Base-by-base conservation (phyloP, 2,888 invertebrate species). In the Amphipyra berbera region DNA sequence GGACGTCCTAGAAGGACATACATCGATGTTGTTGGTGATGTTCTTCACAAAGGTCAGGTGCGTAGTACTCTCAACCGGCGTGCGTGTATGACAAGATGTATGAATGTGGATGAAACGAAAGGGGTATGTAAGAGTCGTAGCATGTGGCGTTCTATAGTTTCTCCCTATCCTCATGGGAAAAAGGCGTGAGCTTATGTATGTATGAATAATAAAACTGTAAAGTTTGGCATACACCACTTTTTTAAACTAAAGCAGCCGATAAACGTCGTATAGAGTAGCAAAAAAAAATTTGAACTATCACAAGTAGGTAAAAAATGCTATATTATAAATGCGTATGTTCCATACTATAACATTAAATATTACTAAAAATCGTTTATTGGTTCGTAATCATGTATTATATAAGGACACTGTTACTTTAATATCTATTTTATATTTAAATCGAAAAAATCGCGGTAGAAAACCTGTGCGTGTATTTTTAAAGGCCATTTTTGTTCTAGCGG, bases 241-340 rank as follows among this genome's bases (percentile, higher is more conserved):
- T 40, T 40, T 21, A 42, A 42, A 15, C 44, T 30, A 52, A 53
- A 30, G 3, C 7, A 35, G 49, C 46, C 65, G 13, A 50, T 49
- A 68, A 15, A 63, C 8, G 50, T 70, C 70, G 61, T 61, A 72
- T 65, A 67, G 14, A 68, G 78, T 66, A 74, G 68, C 82, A 81
- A 82, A 82, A 83, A n/a, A 1, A 49, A 55, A 78, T 64, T 74
- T 78, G 76, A 69, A 80, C 88, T 90, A 91, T 88, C 84, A 89
- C 87, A 88, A 82, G 74, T 85, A 84, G 73, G 79, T 88, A 89
- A 83, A 88, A 89, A 90, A 90, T 89, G 87, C 89, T 90, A 89
- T 82, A 83, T 82, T 81, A 83, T 86, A 88, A 88, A 90, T 88
- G 87, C 87, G 75, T 84, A 84, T 83, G 83, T 78, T 73, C 45